phyloP scores from a whole-genome alignment of 2,797 vertebrate species.

The Morelia viridis region DNA sequence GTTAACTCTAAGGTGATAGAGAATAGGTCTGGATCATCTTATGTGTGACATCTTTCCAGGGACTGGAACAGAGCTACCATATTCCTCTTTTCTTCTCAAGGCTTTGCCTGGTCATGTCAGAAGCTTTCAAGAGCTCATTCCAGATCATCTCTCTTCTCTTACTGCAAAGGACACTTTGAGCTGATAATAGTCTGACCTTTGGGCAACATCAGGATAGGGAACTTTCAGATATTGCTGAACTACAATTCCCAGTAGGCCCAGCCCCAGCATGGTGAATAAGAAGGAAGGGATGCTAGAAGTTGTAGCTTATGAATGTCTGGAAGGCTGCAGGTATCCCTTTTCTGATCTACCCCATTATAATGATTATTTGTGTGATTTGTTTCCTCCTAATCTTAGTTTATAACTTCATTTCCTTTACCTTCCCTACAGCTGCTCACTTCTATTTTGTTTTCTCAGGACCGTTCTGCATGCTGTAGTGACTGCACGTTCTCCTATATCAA shows the following conservation, averaged over 20 bases:
- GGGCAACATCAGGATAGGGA: not conserved
- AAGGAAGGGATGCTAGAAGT: not conserved
- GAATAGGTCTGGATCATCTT: no score
- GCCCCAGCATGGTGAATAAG: not conserved
- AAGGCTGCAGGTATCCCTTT: not conserved
- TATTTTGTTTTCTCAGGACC: slow-evolving; percentile 78
- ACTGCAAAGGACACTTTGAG: not conserved
- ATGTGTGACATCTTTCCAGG: not conserved
- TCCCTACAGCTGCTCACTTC: slow-evolving; percentile 33
- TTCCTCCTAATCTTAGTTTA: not conserved
- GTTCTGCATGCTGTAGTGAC: slow-evolving; percentile 90
- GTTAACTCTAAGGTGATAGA: no score
- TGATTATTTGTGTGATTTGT: not conserved
- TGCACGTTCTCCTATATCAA: slow-evolving; percentile 82
- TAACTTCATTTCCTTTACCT: not conserved
- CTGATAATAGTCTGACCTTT: not conserved
- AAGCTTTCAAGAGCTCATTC: not conserved
- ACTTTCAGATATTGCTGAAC: not conserved
- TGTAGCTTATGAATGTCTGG: not conserved
- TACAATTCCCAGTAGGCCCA: not conserved
- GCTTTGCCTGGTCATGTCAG: not conserved
- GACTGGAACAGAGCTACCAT: not conserved
- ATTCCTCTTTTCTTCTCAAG: not conserved
- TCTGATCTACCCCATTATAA: not conserved
- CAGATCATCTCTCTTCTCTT: not conserved